phyloP scores from a whole-genome alignment of 2,888 invertebrate species.

The Laspeyria flexula region DNA sequence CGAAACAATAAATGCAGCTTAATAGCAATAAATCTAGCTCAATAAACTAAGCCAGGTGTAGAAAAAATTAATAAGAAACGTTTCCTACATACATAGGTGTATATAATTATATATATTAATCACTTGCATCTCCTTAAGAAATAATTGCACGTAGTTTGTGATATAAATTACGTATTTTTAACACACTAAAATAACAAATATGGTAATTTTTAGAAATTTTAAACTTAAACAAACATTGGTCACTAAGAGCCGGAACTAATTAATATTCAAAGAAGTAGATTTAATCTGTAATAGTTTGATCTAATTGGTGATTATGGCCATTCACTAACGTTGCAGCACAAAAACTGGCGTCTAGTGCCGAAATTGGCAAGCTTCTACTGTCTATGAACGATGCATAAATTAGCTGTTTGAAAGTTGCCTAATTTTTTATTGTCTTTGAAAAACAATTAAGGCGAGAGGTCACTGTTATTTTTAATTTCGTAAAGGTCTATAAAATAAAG shows the following conservation, averaged over 20 bases:
- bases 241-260: constrained; percentile 15
- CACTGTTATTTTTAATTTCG: too few species aligned
- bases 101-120: background rate
- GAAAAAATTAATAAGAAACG: too few species aligned
- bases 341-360: constrained; percentile 12
- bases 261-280: constrained; percentile 30
- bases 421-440: background rate
- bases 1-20: too few species aligned
- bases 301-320: constrained; percentile 23
- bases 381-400: constrained; percentile 8
- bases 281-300: constrained; percentile 13
- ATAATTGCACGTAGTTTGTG: too few species aligned
- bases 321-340: constrained; percentile 12
- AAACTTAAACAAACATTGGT: background rate
- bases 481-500: too few species aligned
- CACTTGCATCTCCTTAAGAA: background rate
- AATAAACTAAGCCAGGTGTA: too few species aligned
- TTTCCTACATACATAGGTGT: too few species aligned
- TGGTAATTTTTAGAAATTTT: constrained; percentile 2
- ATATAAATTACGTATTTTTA: too few species aligned
- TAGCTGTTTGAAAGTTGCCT: background rate
- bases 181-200: background rate
- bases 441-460: too few species aligned
- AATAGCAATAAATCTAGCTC: too few species aligned
- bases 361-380: too few species aligned